Conservation (phyloP, 1,140 invertebrate species). For the Zelostemma sp. region DNA sequence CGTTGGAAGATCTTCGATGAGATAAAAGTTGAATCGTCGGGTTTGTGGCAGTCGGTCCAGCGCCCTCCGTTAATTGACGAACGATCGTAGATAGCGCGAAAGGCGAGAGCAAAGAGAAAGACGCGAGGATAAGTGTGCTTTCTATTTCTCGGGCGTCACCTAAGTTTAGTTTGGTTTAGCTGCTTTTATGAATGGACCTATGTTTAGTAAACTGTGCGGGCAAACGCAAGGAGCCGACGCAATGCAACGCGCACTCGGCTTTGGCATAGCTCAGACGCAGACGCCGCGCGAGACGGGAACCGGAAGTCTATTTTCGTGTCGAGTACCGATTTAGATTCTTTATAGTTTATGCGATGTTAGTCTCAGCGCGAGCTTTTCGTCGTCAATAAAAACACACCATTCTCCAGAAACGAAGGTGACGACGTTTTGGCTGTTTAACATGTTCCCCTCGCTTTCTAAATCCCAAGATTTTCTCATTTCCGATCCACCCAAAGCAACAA, state of each 20-base stretch:
- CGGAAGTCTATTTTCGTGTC: constrained; percentile 70
- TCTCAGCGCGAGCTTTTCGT: constrained; percentile 21
- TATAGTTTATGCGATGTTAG: constrained; percentile 60
- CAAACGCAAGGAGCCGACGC: constrained; percentile 21
- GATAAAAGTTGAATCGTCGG: too few species aligned
- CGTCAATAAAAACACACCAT: constrained; percentile 24
- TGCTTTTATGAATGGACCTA: constrained; percentile 57
- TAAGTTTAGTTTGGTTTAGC: constrained; percentile 49
- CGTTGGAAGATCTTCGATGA: too few species aligned
- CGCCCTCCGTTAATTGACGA: too few species aligned
- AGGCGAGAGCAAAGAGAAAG: constrained; percentile 10
- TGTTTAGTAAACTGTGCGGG: constrained; percentile 51
- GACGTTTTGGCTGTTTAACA: constrained; percentile 13
- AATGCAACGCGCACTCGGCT: constrained; percentile 33
- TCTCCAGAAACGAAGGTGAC: constrained; percentile 8
- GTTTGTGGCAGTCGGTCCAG: too few species aligned
- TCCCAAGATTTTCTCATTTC: too few species aligned
- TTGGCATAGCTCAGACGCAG: constrained; percentile 57
- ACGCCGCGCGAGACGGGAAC: constrained; percentile 66
- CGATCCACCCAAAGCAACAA: too few species aligned
- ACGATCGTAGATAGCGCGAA: constrained; percentile 8
- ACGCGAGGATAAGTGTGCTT: not conserved
- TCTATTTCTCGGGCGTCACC: constrained; percentile 21
- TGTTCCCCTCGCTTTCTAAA: not conserved
- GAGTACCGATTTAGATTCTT: constrained; percentile 68